A percentile compares a stretch with the other conserved stretches of the same genome.
Conservation (phyloP, 2,888 invertebrate genomes). For the Hypsopygia costalis region DNA sequence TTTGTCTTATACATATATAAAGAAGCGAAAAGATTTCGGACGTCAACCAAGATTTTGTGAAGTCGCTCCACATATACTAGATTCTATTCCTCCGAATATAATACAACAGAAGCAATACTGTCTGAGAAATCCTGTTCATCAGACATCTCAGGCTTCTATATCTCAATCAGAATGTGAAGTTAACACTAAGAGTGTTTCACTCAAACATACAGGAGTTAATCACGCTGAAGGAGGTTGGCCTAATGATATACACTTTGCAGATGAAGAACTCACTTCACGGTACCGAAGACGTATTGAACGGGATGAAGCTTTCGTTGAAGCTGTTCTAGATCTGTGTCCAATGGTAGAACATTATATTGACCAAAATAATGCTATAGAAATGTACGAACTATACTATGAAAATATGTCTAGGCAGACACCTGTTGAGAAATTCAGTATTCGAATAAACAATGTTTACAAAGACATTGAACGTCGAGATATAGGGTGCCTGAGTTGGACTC, state of each 20-base stretch:
- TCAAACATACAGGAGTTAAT: conserved; percentile 76
- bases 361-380: conserved; percentile 88
- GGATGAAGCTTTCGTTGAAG: conserved; percentile 85
- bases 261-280: conserved; percentile 84
- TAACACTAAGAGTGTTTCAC: conserved; percentile 80
- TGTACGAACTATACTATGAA: conserved; percentile 86
- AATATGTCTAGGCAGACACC: conserved; percentile 66
- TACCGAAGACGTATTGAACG: conserved; percentile 88
- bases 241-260: conserved; percentile 82
- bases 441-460: conserved; percentile 83
- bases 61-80: conserved; percentile 37
- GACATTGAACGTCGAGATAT: conserved; percentile 69
- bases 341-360: conserved; percentile 82
- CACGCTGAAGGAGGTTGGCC: conserved; percentile 92
- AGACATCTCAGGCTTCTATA: conserved; percentile 51
- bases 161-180: conserved; percentile 55
- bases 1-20: conserved; percentile 45
- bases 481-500: conserved; percentile 84
- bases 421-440: conserved; percentile 68
- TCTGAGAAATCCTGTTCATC: conserved; percentile 65
- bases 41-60: conserved; percentile 62
- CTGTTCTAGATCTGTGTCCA: conserved; percentile 74
- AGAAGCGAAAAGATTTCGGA: conserved; percentile 63
- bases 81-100: conserved; percentile 45
- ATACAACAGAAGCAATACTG: conserved; percentile 47